Evolutionary conservation across 2,113 vertebrate species (phyloP).

Genomic region (Mesocricetus auratus): DNA sequence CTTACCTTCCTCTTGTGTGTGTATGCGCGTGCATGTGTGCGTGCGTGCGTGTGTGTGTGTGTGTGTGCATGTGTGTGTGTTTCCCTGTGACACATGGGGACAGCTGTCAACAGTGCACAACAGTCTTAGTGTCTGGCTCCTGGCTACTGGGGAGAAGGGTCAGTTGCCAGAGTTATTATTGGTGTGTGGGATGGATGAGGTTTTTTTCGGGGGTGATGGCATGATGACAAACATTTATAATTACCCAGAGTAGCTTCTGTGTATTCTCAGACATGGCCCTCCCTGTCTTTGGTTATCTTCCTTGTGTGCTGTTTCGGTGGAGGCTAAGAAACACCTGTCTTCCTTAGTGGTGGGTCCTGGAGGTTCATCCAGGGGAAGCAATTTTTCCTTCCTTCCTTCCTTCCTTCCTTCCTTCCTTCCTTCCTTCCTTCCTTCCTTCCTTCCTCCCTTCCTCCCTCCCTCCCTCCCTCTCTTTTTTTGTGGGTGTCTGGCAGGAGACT

Average conservation of each 20-base stretch:
- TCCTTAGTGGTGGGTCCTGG: not conserved
- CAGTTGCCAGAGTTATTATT: not conserved
- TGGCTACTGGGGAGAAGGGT: not conserved
- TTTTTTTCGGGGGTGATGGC: not conserved
- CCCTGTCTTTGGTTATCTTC: not conserved
- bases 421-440: accelerated
- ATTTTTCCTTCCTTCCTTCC: not conserved
- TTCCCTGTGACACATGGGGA: not conserved
- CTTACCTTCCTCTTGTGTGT: not conserved
- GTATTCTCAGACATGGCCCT: not conserved
- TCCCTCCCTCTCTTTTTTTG: not conserved
- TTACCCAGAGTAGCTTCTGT: too few relatives aligned
- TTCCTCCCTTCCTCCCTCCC: too few relatives aligned
- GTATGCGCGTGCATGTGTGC: too few relatives aligned
- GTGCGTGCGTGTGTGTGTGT: too few relatives aligned
- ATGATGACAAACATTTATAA: accelerated
- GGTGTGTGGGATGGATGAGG: not conserved
- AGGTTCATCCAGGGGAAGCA: not conserved
- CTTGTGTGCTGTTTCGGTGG: not conserved
- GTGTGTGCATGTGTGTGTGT: not conserved
- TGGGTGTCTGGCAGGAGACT: not conserved
- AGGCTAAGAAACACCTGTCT: not conserved
- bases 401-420: accelerated
- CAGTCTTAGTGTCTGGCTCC: not conserved
- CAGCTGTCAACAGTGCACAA: not conserved